phyloP scores from a whole-genome alignment of 1,140 invertebrate species.

The Hydropsyche tenuis region DNA sequence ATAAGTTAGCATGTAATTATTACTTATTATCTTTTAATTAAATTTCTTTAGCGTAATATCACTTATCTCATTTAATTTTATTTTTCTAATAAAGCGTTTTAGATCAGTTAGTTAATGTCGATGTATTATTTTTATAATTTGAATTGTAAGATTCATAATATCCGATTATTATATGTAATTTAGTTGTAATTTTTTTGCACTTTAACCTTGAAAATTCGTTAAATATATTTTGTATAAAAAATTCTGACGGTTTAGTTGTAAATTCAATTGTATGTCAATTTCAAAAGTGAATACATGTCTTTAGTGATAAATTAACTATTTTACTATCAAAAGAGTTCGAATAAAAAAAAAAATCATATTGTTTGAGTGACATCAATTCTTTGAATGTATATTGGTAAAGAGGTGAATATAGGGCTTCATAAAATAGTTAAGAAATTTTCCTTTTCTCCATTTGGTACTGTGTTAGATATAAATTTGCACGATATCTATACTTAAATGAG shows the following conservation, averaged over 20 bases:
- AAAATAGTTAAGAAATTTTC: too few species aligned
- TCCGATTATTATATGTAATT: slow-evolving; percentile 9
- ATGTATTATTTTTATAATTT: slow-evolving; percentile 31
- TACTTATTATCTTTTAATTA: slow-evolving; percentile 13
- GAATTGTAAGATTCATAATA: slow-evolving; percentile 2
- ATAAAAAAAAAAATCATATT: neutral
- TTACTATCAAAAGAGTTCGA: neutral
- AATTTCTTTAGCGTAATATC: neutral
- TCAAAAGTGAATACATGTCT: slow-evolving; percentile 19
- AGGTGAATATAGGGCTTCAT: too few species aligned
- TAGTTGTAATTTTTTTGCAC: neutral
- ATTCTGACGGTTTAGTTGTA: slow-evolving; percentile 10
- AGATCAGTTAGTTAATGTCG: slow-evolving; percentile 15
- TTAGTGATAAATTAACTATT: slow-evolving; percentile 15
- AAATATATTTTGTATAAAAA: slow-evolving; percentile 5
- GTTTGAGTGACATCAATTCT: slow-evolving; percentile 2
- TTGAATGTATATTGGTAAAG: too few species aligned
- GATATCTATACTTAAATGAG: too few species aligned
- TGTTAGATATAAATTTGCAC: too few species aligned
- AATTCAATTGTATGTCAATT: slow-evolving; percentile 25
- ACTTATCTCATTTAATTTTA: slow-evolving; percentile 26
- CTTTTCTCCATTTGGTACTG: too few species aligned
- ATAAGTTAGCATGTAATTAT: slow-evolving; percentile 16
- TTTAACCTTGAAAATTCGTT: slow-evolving; percentile 1
- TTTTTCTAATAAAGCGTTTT: slow-evolving; percentile 14